A percentile compares a stretch with the other conserved stretches of the same genome.
Conservation (phyloP, 2,888 invertebrate species). For the Pycnomerus fuliginosus region DNA sequence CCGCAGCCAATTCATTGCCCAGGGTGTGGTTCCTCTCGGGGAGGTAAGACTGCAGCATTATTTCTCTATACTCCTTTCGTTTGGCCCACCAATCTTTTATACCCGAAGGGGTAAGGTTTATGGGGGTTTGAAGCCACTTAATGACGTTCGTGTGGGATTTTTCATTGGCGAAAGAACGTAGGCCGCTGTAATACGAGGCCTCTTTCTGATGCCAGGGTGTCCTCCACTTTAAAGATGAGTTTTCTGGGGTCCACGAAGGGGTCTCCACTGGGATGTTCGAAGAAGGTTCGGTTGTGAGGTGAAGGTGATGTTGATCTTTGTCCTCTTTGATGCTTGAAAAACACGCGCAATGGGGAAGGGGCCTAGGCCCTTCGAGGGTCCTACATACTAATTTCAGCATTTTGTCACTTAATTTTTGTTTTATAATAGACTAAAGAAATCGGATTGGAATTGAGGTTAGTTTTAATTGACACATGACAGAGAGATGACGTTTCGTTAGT, state of each 20-base stretch:
- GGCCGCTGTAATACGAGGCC: conserved; percentile 59
- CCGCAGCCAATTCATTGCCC: conserved; percentile 81
- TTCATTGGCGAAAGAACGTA: conserved; percentile 60
- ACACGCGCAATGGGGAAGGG: background rate
- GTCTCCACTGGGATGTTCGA: too few relatives aligned
- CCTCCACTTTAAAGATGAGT: too few relatives aligned
- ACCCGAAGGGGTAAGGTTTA: conserved; percentile 55
- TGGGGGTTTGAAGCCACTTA: conserved; percentile 52
- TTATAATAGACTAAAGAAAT: too few relatives aligned
- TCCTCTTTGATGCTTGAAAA: background rate
- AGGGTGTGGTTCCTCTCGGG: conserved; percentile 61
- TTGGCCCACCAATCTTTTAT: conserved; percentile 61
- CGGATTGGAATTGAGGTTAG: too few relatives aligned
- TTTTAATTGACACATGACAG: too few relatives aligned
- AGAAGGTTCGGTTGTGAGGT: background rate
- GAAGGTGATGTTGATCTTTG: background rate
- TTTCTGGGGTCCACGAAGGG: too few relatives aligned
- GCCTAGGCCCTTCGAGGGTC: background rate
- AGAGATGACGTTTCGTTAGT: too few relatives aligned
- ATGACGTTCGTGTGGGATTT: conserved; percentile 55
- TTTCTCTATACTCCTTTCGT: conserved; percentile 55
- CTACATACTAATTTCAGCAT: conserved; percentile 1
- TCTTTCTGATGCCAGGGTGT: conserved; percentile 61
- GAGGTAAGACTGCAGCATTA: conserved; percentile 62
- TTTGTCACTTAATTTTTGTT: too few relatives aligned